A percentile compares a stretch with the other conserved stretches of the same genome.
Evolutionary conservation across 2,113 vertebrate species (phyloP).

Genomic region (Chlamydotis undulata): DNA sequence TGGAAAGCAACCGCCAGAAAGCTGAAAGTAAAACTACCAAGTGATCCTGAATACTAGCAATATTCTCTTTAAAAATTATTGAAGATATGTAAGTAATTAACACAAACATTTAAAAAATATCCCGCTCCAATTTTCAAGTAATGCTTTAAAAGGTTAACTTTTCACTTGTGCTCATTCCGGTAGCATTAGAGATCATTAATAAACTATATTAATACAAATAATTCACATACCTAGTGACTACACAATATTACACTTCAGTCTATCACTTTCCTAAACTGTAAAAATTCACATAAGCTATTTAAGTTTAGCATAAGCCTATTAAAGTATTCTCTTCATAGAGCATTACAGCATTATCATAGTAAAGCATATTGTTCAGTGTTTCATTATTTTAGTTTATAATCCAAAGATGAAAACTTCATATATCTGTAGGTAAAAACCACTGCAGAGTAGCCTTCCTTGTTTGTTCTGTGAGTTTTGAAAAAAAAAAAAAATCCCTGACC

Average conservation of each 20-base stretch:
- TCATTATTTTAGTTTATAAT: background rate
- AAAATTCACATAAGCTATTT: background rate
- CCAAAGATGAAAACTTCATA: background rate
- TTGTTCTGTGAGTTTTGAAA: background rate
- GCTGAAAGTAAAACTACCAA: background rate
- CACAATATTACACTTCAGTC: background rate
- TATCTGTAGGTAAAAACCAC: background rate
- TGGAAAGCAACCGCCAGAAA: background rate
- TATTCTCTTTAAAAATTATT: background rate
- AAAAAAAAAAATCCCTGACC: background rate
- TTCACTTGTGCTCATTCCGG: background rate
- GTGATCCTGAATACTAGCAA: background rate
- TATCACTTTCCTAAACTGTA: background rate
- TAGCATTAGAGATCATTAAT: background rate
- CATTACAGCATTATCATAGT: background rate
- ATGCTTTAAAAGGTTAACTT: background rate
- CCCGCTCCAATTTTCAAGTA: background rate
- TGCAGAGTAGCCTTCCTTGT: background rate
- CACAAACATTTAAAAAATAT: background rate
- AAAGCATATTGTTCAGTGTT: background rate
- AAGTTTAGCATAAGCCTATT: background rate
- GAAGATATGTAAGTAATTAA: background rate
- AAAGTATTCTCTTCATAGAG: background rate
- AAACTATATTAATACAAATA: conserved; percentile 14
- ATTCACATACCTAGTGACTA: conserved; percentile 27